These are phyloP conservation scores for Ahaetulla prasina DNA, from an alignment of 2,113 vertebrate genomes.

Conservation along the genomic window DNA sequence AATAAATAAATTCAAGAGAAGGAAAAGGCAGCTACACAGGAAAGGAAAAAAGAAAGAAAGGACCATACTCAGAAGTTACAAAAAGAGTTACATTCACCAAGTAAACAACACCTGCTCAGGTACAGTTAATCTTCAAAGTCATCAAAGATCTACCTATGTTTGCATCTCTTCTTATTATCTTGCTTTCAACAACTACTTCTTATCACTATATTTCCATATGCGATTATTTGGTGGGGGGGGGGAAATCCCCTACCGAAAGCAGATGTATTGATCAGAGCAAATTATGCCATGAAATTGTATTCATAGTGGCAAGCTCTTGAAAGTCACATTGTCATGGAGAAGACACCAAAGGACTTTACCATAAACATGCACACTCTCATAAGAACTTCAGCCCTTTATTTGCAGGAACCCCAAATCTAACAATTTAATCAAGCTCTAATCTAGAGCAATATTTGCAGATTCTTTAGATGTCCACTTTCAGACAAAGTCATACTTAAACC, in stretches of 20 bases:
- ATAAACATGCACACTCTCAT: neutral
- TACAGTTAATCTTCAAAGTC: neutral
- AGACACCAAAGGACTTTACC: neutral
- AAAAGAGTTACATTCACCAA: neutral
- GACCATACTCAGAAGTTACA: neutral
- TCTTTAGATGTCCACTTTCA: neutral
- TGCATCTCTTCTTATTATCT: neutral
- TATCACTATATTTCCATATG: neutral
- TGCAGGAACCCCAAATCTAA: neutral
- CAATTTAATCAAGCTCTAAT: neutral
- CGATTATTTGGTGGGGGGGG: neutral
- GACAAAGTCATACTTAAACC: neutral
- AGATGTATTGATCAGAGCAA: neutral
- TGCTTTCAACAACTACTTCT: neutral
- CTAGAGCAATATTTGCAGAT: neutral
- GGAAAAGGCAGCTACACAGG: neutral
- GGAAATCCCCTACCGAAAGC: neutral
- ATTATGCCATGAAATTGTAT: neutral
- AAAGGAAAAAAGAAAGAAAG: neutral
- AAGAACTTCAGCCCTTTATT: neutral
- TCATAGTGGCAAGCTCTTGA: neutral
- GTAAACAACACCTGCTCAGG: neutral
- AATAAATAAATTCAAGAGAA: neutral
- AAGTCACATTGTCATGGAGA: neutral
- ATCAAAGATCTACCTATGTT: neutral